Conservation (phyloP, 2,113 vertebrate species). For the pig (Sus scrofa) region DNA sequence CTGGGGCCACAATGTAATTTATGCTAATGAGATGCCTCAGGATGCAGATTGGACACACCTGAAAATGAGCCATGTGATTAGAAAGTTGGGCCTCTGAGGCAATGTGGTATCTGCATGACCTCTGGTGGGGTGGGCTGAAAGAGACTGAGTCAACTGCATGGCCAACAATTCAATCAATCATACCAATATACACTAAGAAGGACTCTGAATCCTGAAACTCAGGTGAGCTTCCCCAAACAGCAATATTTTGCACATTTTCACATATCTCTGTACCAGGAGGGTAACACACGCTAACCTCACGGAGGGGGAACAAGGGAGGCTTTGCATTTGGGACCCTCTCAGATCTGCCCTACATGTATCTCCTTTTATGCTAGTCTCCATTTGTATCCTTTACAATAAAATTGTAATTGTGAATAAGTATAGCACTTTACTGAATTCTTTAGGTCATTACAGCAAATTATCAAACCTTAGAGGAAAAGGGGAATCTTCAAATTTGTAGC, state of each 20-base stretch:
- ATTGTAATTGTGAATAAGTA: neutral
- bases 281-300: neutral
- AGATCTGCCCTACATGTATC: neutral
- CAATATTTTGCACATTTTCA: neutral
- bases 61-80: neutral
- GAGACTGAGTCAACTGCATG: neutral
- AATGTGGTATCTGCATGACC: neutral
- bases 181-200: neutral
- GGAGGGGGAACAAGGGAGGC: neutral
- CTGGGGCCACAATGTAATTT: neutral
- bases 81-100: slow-evolving; percentile 20
- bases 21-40: slow-evolving; percentile 39
- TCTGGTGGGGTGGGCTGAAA: neutral
- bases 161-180: neutral
- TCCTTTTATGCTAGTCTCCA: neutral
- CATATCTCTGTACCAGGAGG: neutral
- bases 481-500: neutral
- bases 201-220: neutral
- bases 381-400: slow-evolving; percentile 31
- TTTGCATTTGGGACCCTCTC: neutral
- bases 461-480: neutral
- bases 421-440: neutral
- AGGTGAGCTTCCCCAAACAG: neutral
- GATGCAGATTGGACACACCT: neutral
- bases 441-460: neutral